These are phyloP conservation scores for Thamnophis elegans DNA, from an alignment of 2,797 vertebrate species.

Conservation along the genomic window DNA sequence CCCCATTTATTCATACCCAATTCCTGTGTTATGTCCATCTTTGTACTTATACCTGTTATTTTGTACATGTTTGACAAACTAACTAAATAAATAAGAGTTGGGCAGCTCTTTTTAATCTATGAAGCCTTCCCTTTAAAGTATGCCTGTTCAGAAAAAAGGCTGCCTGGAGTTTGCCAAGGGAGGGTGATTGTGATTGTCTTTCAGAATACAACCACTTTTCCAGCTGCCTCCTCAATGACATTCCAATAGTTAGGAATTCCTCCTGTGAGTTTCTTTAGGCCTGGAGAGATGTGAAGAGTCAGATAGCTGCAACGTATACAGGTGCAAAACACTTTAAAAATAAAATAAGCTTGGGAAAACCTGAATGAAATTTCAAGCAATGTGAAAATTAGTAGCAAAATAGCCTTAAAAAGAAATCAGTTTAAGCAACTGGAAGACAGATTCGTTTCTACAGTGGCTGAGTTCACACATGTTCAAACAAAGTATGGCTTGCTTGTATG, in stretches of 20 bases:
- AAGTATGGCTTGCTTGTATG: neutral
- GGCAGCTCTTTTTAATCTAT: neutral
- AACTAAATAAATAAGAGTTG: no score
- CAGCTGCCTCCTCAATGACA: neutral
- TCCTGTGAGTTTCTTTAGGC: neutral
- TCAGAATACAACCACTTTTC: neutral
- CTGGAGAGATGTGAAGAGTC: neutral
- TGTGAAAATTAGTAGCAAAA: neutral
- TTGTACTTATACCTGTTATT: no score
- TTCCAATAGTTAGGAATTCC: neutral
- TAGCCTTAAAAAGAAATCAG: neutral
- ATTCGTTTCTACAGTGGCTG: neutral
- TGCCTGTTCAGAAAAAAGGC: neutral
- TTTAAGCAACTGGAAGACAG: neutral
- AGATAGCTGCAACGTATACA: neutral
- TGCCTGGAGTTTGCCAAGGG: neutral
- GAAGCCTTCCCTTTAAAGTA: neutral
- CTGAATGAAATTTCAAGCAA: neutral
- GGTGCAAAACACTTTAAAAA: neutral
- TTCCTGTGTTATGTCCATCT: no score
- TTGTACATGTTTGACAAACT: no score
- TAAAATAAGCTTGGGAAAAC: neutral
- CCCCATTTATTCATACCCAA: no score
- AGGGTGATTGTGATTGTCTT: neutral
- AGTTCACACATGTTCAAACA: neutral